Percentiles rank a stretch among this genome's conserved stretches.
These are phyloP conservation scores for Caenorhabditis angaria DNA, from an alignment of 2,888 invertebrate genomes.

Conservation along the genomic window DNA sequence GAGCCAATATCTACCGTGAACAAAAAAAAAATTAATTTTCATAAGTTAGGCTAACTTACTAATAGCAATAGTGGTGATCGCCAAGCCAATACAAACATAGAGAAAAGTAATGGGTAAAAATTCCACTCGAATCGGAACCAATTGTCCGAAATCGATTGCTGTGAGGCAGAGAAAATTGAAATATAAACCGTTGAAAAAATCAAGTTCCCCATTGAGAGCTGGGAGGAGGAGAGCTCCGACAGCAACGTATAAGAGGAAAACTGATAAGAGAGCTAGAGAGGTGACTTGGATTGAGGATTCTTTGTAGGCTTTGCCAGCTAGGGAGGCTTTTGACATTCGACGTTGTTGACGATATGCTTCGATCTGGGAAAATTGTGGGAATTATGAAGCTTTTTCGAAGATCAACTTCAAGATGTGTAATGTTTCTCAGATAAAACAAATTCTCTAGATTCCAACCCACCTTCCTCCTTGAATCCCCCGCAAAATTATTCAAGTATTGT, in stretches of 20 bases:
- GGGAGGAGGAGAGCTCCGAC: slow-evolving; percentile 69
- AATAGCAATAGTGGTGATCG: slow-evolving; percentile 71
- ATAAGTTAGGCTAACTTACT: slow-evolving; percentile 32
- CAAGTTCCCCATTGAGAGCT: slow-evolving; percentile 68
- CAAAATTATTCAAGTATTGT: slow-evolving; percentile 70
- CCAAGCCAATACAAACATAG: slow-evolving; percentile 71
- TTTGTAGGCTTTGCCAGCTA: slow-evolving; percentile 58
- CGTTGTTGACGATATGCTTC: slow-evolving; percentile 63
- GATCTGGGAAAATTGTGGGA: slow-evolving; percentile 52
- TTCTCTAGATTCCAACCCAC: no score
- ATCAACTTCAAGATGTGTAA: no score
- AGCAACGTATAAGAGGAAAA: slow-evolving; percentile 68
- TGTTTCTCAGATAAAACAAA: no score
- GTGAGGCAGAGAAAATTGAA: slow-evolving; percentile 71
- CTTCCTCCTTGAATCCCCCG: slow-evolving; percentile 63
- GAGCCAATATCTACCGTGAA: slow-evolving; percentile 63
- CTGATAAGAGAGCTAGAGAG: slow-evolving; percentile 62
- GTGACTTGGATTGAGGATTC: slow-evolving; percentile 63
- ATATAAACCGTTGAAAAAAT: slow-evolving; percentile 71
- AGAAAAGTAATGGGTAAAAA: slow-evolving; percentile 70
- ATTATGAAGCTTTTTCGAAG: not conserved
- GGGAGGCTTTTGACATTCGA: slow-evolving; percentile 58
- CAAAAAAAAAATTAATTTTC: not conserved
- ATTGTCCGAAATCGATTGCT: slow-evolving; percentile 70
- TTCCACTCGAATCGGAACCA: slow-evolving; percentile 66